Evolutionary conservation across 2,797 vertebrate species (phyloP).

Genomic region (Sciurus vulgaris): DNA sequence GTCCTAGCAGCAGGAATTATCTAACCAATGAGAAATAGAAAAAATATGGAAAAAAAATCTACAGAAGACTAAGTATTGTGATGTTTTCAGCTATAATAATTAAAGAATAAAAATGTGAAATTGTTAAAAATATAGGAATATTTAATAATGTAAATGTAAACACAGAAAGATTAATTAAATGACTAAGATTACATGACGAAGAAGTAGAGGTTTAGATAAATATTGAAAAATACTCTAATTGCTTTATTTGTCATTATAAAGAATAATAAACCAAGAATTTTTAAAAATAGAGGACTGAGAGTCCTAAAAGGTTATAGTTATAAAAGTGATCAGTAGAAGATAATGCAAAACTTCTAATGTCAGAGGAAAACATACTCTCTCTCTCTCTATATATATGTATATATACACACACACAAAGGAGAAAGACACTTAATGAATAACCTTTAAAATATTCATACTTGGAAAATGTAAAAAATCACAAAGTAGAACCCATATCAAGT

Average conservation of each 20-base stretch:
- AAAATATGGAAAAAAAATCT: neutral
- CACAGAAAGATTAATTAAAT: neutral
- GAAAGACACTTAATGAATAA: neutral
- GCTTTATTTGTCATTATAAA: conserved; percentile 12
- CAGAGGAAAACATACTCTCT: neutral
- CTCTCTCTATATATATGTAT: too few relatives aligned
- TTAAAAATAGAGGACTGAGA: neutral
- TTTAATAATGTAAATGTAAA: neutral
- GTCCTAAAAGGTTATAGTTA: neutral
- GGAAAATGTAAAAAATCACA: conserved; percentile 2
- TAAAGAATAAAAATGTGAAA: neutral
- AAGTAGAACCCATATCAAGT: neutral
- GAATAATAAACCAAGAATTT: neutral
- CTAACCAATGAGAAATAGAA: conserved; percentile 17
- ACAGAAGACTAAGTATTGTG: neutral
- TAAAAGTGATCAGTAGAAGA: neutral
- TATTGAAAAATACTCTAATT: neutral
- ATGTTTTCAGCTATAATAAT: neutral
- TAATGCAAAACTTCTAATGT: neutral
- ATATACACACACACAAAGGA: neutral
- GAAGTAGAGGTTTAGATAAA: neutral
- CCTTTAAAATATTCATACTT: neutral
- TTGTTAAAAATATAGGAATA: neutral
- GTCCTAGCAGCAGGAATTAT: neutral
- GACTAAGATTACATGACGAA: neutral